Percentiles rank a stretch among this genome's conserved stretches.
Conservation (phyloP, 2,113 vertebrate species). For the Pedionomus torquatus region DNA sequence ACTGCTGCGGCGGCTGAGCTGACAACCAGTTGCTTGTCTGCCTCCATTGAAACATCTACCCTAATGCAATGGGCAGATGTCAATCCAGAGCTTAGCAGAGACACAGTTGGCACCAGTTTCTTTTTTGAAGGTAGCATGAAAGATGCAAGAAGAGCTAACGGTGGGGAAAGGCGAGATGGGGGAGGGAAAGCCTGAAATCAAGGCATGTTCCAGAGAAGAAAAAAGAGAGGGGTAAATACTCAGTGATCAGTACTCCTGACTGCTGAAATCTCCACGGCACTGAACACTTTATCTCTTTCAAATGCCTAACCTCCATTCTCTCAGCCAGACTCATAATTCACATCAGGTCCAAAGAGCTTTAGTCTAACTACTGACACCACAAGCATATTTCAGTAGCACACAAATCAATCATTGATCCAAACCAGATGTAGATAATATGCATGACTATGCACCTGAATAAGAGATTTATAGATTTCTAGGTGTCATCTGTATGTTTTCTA, state of each 20-base stretch:
- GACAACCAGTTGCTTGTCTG: neutral
- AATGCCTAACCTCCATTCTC: neutral
- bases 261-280: neutral
- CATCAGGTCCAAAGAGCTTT: neutral
- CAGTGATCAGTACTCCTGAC: neutral
- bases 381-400: neutral
- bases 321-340: neutral
- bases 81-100: neutral
- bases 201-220: neutral
- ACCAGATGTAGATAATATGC: neutral
- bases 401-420: neutral
- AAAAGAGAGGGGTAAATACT: neutral
- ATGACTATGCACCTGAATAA: neutral
- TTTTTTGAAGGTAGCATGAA: slow-evolving; percentile 15
- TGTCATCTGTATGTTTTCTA: neutral
- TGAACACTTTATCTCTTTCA: neutral
- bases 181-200: neutral
- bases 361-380: neutral
- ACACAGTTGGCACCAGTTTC: neutral
- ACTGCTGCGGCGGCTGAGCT: neutral
- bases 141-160: neutral
- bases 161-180: neutral
- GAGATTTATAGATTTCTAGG: neutral
- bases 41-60: neutral
- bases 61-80: neutral